Evolutionary conservation across 2,888 invertebrate genomes (phyloP).

Genomic region (Frankliniella intonsa): DNA sequence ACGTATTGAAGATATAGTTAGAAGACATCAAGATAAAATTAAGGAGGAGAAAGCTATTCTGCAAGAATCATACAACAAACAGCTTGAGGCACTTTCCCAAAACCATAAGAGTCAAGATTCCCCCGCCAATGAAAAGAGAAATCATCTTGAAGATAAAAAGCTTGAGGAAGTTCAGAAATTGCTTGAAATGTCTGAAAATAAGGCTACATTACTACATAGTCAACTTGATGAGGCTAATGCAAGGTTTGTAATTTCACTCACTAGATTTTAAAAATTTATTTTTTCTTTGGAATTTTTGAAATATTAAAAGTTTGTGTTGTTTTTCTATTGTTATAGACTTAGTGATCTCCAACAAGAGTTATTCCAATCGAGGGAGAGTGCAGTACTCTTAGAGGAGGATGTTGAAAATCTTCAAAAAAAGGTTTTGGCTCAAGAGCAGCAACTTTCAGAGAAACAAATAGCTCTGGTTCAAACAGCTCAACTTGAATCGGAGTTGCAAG

Average conservation of each 20-base stretch:
- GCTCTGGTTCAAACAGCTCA: not conserved
- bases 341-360: conserved; percentile 38
- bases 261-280: not conserved
- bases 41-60: not conserved
- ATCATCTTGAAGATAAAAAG: not conserved
- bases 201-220: not conserved
- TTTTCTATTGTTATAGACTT: conserved; percentile 40
- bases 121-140: not conserved
- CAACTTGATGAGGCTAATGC: not conserved
- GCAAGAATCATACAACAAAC: conserved; percentile 7
- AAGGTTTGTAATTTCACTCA: not conserved
- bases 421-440: not conserved
- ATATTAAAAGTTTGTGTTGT: conserved; percentile 32
- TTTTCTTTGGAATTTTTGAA: conserved; percentile 39
- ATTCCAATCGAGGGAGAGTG: conserved; percentile 38
- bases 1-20: conserved; percentile 64
- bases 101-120: not conserved
- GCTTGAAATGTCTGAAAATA: not conserved
- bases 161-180: not conserved
- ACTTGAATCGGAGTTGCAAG: not conserved
- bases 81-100: conserved; percentile 18
- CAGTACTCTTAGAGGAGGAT: conserved; percentile 41
- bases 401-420: conserved; percentile 37
- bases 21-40: conserved; percentile 31
- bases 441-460: not conserved